Percentiles rank a stretch among this genome's conserved stretches.
phyloP scores from a whole-genome alignment of 2,888 invertebrate genomes.

The Pseudeuparius sepicola region DNA sequence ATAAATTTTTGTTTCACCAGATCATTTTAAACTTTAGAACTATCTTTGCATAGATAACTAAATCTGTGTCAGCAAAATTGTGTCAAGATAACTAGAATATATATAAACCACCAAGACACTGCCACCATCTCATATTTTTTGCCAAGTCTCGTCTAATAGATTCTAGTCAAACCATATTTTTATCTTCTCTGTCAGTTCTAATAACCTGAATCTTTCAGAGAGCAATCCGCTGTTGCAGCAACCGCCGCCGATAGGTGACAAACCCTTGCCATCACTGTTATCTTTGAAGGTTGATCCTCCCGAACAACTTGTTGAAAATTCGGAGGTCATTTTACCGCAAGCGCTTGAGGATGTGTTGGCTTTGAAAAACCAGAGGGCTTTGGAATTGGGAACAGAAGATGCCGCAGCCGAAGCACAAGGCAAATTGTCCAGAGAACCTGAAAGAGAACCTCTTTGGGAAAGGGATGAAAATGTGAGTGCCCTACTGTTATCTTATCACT shows the following conservation, averaged over 20 bases:
- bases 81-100: too few relatives aligned
- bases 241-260: conserved; percentile 26
- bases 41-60: too few relatives aligned
- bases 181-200: too few relatives aligned
- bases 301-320: conserved; percentile 46
- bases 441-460: conserved; percentile 31
- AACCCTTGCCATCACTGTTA: conserved; percentile 48
- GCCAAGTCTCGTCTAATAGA: too few relatives aligned
- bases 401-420: conserved; percentile 16
- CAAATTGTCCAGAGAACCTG: conserved; percentile 15
- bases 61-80: too few relatives aligned
- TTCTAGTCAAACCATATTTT: too few relatives aligned
- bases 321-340: conserved; percentile 61
- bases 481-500: conserved; percentile 3
- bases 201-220: too few relatives aligned
- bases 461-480: conserved; percentile 31
- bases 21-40: too few relatives aligned
- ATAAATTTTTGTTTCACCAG: too few relatives aligned
- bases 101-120: too few relatives aligned
- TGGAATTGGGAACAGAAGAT: conserved; percentile 54
- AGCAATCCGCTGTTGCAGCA: too few relatives aligned
- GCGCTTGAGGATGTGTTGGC: conserved; percentile 85
- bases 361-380: conserved; percentile 59
- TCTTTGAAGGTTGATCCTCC: conserved; percentile 58
- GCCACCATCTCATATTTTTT: too few relatives aligned